phyloP scores from a whole-genome alignment of 2,113 vertebrate genomes.

The Rattus rattus region DNA sequence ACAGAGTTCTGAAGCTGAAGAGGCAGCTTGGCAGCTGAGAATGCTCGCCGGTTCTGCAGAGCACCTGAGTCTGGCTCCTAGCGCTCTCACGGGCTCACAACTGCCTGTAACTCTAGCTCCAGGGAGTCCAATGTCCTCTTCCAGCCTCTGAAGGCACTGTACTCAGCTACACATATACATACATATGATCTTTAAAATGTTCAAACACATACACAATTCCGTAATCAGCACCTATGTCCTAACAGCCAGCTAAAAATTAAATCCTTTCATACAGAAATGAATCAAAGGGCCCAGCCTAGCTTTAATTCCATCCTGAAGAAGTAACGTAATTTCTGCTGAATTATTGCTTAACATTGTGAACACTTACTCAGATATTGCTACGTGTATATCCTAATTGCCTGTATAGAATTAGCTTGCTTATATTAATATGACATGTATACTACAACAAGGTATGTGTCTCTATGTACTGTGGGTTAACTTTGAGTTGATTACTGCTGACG shows the following conservation, averaged over 20 bases:
- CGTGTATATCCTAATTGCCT: neutral
- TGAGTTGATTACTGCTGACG: neutral
- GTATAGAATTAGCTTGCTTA: neutral
- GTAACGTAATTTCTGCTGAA: neutral
- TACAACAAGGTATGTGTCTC: neutral
- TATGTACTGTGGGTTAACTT: neutral
- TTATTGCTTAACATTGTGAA: neutral
- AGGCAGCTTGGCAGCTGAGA: neutral
- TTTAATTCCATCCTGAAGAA: neutral
- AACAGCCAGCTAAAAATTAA: slow-evolving; percentile 2
- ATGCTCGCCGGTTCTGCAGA: neutral
- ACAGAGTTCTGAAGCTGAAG: neutral
- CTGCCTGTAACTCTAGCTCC: too few relatives aligned
- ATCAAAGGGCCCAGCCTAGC: neutral
- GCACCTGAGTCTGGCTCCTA: neutral
- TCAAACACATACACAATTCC: neutral
- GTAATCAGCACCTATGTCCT: neutral
- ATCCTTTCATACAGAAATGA: neutral
- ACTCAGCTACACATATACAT: neutral
- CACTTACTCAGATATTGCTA: neutral
- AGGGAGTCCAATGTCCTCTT: neutral
- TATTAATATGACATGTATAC: neutral
- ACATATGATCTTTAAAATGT: neutral
- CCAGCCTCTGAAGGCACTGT: too few relatives aligned
- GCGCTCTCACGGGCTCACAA: neutral